phyloP scores from a whole-genome alignment of 2,888 invertebrate genomes.

The Zeuzera pyrina region DNA sequence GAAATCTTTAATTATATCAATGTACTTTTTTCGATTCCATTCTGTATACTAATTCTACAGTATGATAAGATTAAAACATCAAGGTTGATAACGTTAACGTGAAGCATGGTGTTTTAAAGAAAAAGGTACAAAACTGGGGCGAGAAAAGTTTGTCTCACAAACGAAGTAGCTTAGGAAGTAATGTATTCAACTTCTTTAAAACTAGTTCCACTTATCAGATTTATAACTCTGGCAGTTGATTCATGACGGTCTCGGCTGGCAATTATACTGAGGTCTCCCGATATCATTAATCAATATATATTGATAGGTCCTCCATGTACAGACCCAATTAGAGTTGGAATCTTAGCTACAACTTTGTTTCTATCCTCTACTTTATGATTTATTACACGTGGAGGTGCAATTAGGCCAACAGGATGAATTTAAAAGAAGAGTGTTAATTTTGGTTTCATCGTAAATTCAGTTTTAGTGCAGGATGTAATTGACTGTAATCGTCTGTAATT shows the following conservation, averaged over 20 bases:
- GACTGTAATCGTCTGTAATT: slow-evolving; percentile 32
- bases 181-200: slow-evolving; percentile 34
- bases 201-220: slow-evolving; percentile 60
- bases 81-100: slow-evolving; percentile 24
- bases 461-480: slow-evolving; percentile 48
- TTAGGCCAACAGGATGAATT: slow-evolving; percentile 43
- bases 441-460: slow-evolving; percentile 52
- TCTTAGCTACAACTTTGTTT: slow-evolving; percentile 60
- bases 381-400: slow-evolving; percentile 46
- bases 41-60: slow-evolving; percentile 30
- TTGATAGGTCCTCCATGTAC: slow-evolving; percentile 63
- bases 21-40: slow-evolving; percentile 25
- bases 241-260: slow-evolving; percentile 59
- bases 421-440: slow-evolving; percentile 48
- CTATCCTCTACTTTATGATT: slow-evolving; percentile 48
- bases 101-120: slow-evolving; percentile 18
- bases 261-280: slow-evolving; percentile 58
- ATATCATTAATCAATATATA: slow-evolving; percentile 68
- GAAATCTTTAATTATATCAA: too few species aligned
- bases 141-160: slow-evolving; percentile 5
- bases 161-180: slow-evolving; percentile 28
- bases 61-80: slow-evolving; percentile 40
- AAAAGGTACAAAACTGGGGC: slow-evolving; percentile 9
- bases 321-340: slow-evolving; percentile 62
- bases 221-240: slow-evolving; percentile 61